Conservation (phyloP, 2,797 vertebrate genomes). For the Parauchenoglanis ngamensis region DNA sequence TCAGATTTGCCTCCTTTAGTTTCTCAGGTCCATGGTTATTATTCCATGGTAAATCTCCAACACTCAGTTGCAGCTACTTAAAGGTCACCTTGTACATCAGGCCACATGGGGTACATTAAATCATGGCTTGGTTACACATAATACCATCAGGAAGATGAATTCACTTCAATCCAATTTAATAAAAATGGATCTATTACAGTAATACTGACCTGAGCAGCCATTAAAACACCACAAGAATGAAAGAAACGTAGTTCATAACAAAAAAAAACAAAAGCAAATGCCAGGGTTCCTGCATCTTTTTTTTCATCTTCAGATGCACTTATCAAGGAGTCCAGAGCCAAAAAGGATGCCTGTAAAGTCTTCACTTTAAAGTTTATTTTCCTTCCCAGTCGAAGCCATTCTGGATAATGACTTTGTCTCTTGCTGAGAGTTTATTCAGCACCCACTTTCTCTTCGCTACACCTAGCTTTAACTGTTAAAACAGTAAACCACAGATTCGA, state of each 20-base stretch:
- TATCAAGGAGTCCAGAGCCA: conserved; percentile 27
- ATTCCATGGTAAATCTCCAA: conserved; percentile 22
- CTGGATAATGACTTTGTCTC: conserved; percentile 55
- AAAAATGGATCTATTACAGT: conserved; percentile 8
- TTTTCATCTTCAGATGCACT: conserved; percentile 57
- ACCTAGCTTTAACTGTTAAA: not conserved
- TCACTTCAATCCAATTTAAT: not conserved
- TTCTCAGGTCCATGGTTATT: not conserved
- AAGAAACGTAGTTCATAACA: conserved; percentile 35
- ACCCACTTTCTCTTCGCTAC: not conserved
- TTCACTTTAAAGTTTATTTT: conserved; percentile 61
- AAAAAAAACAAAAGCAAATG: conserved; percentile 43
- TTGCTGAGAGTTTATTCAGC: conserved; percentile 6
- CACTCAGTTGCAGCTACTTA: not conserved
- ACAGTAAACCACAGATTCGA: not conserved
- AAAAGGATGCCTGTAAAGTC: conserved; percentile 53
- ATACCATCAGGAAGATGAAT: conserved; percentile 28
- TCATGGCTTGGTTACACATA: conserved; percentile 31
- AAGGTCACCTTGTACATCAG: conserved; percentile 46
- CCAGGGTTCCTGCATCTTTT: conserved; percentile 39
- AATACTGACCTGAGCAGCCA: conserved; percentile 7
- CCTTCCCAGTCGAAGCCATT: conserved; percentile 51
- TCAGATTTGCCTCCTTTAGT: conserved; percentile 3
- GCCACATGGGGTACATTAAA: conserved; percentile 42
- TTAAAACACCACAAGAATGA: conserved; percentile 1